These are phyloP conservation scores for Drosophila pectinifera DNA, from an alignment of 1,140 invertebrate species.

Conservation along the genomic window DNA sequence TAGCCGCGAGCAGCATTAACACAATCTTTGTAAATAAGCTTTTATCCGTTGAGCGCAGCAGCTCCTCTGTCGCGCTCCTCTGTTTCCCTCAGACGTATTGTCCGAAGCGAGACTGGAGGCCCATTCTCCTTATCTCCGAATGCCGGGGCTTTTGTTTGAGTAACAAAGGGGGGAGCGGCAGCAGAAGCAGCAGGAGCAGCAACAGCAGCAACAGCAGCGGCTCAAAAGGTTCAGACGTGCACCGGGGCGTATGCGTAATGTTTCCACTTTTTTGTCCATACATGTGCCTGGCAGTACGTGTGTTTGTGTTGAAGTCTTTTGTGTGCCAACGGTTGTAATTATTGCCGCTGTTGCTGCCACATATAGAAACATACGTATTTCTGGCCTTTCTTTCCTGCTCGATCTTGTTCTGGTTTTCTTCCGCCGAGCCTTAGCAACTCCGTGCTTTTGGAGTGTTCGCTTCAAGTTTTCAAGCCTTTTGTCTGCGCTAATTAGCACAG, in stretches of 20 bases:
- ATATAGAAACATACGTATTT: constrained; percentile 32
- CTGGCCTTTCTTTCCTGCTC: constrained; percentile 24
- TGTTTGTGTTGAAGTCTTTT: constrained; percentile 57
- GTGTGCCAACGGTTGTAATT: constrained; percentile 76
- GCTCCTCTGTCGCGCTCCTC: constrained; percentile 13
- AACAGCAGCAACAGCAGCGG: constrained; percentile 40
- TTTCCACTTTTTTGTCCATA: constrained; percentile 49
- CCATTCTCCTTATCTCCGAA: constrained; percentile 57
- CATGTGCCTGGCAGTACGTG: constrained; percentile 31
- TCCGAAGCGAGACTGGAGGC: constrained; percentile 51
- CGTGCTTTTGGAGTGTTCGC: constrained; percentile 14
- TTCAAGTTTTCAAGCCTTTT: constrained; percentile 51
- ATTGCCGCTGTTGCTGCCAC: constrained; percentile 58
- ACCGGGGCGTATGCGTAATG: constrained; percentile 75
- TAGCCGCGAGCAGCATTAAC: constrained; percentile 77
- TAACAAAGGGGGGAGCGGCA: constrained; percentile 39
- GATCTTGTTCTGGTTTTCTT: constrained; percentile 22
- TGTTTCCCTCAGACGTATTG: constrained; percentile 50
- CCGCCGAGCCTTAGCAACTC: background rate
- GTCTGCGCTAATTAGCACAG: constrained; percentile 74
- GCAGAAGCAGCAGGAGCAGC: too few species aligned
- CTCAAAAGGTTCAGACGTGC: constrained; percentile 61
- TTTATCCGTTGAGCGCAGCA: constrained; percentile 60
- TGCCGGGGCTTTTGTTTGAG: constrained; percentile 59
- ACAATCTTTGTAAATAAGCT: constrained; percentile 79